These are phyloP conservation scores for Agraylea sexmaculata DNA, from an alignment of 1,140 invertebrate species.

Conservation along the genomic window DNA sequence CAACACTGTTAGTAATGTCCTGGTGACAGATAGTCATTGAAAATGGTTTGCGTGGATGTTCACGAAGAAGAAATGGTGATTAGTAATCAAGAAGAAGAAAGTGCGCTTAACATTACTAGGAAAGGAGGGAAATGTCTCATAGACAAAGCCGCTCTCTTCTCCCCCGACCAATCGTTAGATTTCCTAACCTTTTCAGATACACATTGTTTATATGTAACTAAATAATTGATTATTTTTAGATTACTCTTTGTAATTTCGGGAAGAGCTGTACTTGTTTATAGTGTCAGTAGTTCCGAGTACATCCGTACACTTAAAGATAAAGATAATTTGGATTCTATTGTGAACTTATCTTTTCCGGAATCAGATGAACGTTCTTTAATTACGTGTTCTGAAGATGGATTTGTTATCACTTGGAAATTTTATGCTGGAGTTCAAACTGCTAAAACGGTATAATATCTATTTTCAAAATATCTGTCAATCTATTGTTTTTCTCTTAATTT, in stretches of 20 bases:
- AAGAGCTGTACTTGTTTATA: constrained; percentile 32
- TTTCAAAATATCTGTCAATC: neutral
- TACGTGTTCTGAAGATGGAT: constrained; percentile 31
- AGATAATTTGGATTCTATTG: constrained; percentile 12
- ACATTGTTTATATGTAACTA: neutral
- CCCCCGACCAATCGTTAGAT: constrained; percentile 37
- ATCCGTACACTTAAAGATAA: constrained; percentile 22
- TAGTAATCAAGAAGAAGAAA: too few relatives aligned
- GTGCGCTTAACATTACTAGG: too few relatives aligned
- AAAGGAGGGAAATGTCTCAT: constrained; percentile 38
- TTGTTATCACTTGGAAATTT: constrained; percentile 35
- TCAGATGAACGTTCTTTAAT: constrained; percentile 34
- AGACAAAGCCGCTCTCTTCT: constrained; percentile 33
- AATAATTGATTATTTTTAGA: constrained; percentile 23
- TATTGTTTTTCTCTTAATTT: constrained; percentile 8
- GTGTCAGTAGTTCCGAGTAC: constrained; percentile 32
- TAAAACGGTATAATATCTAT: constrained; percentile 27
- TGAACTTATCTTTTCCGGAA: constrained; percentile 25
- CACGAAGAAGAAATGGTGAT: too few relatives aligned
- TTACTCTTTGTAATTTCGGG: constrained; percentile 32
- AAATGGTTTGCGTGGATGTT: too few relatives aligned
- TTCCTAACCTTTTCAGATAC: neutral
- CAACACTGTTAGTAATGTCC: too few relatives aligned
- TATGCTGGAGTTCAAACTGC: constrained; percentile 32
- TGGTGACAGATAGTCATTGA: too few relatives aligned